Base-by-base conservation (phyloP, 1,140 invertebrate genomes). In the Drosophila asahinai region DNA sequence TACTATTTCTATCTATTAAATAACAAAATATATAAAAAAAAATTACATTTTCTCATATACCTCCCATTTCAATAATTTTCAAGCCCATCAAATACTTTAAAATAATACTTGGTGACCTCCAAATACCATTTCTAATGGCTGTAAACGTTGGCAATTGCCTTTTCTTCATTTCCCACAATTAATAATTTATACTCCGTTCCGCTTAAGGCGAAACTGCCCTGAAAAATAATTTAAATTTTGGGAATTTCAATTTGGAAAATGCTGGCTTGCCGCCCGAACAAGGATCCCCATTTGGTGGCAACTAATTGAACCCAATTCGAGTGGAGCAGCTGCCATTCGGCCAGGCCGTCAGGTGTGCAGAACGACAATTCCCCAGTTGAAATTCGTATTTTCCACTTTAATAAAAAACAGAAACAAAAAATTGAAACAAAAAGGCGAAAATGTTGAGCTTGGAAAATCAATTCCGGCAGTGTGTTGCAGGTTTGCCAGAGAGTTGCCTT, bases 291-390 rank as follows among this genome's bases (percentile, higher is more conserved):
- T 77, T 54, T 66, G 62, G 74, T 60, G 54, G 43, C 45, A 62
- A 54, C 76, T 70, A 48, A 80, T 73, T 74, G 71, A 73, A 73
- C 71, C 59, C 58, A 66, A 58, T 79, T 48, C 33, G 17, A 48
- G 7, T 40, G 38, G 55, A 22, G 27, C 60, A 71, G 73, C 52
- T 82, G 74, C 47, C 73, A 49, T 72, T 73, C 58, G 52, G 58
- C 43, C 60, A 74, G 51, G 55, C 66, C 80, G 71, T 70, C 83
- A 86, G 83, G 83, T 86, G 83, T 68, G 63, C 55, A 45, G 27
- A 87, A 87, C 80, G 72, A 80, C 77, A 80, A 62, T 65, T 60
- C 27, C 62, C 22, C 66, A 51, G 42, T 65, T 76, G 52, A 77
- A 66, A 77, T 59, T 47, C 57, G 45, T 71, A 64, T 63, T 68